Percentiles rank a stretch among this genome's conserved stretches.
Evolutionary conservation across 2,797 vertebrate genomes (phyloP).

Genomic region (Chiloscyllium punctatum): DNA sequence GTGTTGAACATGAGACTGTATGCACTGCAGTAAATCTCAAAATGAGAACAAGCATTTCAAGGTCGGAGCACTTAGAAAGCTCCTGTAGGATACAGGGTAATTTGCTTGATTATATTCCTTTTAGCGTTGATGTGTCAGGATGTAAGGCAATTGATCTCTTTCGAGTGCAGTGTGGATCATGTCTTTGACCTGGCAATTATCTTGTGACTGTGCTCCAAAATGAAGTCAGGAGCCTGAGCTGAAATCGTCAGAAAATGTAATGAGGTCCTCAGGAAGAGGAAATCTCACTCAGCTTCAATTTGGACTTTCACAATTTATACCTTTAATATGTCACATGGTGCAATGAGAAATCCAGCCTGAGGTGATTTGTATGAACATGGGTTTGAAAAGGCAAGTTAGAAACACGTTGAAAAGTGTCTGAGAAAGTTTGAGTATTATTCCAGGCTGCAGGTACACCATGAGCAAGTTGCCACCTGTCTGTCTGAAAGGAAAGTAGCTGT

Average conservation of each 20-base stretch:
- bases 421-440: not conserved
- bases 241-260: not conserved
- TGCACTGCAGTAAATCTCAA: not conserved
- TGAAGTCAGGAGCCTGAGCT: not conserved
- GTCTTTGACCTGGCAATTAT: not conserved
- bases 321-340: not conserved
- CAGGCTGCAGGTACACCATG: not conserved
- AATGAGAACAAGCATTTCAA: not conserved
- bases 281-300: not conserved
- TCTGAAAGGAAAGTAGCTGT: too few relatives aligned
- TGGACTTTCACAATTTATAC: not conserved
- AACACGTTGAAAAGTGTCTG: not conserved
- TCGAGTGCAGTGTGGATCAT: not conserved
- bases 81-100: not conserved
- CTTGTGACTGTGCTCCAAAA: not conserved
- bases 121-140: not conserved
- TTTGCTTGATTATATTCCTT: not conserved
- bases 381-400: not conserved
- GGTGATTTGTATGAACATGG: not conserved
- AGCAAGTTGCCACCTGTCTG: not conserved
- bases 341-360: not conserved
- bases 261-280: not conserved
- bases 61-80: not conserved
- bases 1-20: not conserved
- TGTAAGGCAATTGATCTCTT: not conserved